Evolutionary conservation across 1,140 invertebrate species (phyloP).

Genomic region (Aplysia californica): DNA sequence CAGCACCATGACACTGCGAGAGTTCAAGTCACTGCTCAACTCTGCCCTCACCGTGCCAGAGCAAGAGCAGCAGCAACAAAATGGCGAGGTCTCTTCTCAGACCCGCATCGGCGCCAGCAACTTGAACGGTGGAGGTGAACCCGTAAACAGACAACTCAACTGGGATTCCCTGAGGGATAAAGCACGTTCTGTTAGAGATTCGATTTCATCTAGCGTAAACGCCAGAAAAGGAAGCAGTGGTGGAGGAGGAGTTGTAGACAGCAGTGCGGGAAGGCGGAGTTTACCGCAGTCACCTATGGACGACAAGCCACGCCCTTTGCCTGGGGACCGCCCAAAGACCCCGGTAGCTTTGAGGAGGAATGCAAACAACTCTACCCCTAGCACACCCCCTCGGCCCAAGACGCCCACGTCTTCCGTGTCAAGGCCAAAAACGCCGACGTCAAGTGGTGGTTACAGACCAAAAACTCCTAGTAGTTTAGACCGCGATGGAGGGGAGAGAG

Average conservation of each 20-base stretch:
- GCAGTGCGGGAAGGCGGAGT: slow-evolving; percentile 21
- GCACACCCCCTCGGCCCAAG: slow-evolving; percentile 29
- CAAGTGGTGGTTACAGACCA: background rate
- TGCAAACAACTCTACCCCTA: background rate
- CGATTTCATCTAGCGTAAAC: slow-evolving; percentile 8
- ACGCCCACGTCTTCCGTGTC: slow-evolving; percentile 31
- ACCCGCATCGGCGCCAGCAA: background rate
- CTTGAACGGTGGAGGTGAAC: slow-evolving; percentile 1
- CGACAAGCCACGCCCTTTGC: background rate
- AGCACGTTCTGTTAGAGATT: slow-evolving; percentile 27
- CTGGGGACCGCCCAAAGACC: slow-evolving; percentile 18
- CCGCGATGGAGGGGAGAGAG: background rate
- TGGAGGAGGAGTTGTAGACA: background rate
- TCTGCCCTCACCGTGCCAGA: slow-evolving; percentile 43
- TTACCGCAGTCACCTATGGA: slow-evolving; percentile 10
- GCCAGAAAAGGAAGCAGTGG: background rate
- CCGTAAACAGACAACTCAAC: background rate
- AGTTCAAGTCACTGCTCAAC: slow-evolving; percentile 58
- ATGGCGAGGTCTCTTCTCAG: too few species aligned
- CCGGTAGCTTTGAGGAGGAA: background rate
- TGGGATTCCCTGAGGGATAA: slow-evolving; percentile 33
- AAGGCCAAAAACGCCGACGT: slow-evolving; percentile 31
- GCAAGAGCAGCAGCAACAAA: too few species aligned
- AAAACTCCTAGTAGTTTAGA: slow-evolving; percentile 9
- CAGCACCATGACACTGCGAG: slow-evolving; percentile 59